Percentiles rank a stretch among this genome's conserved stretches.
Conservation (phyloP, 2,113 vertebrate genomes). For the Grammomys surdaster region DNA sequence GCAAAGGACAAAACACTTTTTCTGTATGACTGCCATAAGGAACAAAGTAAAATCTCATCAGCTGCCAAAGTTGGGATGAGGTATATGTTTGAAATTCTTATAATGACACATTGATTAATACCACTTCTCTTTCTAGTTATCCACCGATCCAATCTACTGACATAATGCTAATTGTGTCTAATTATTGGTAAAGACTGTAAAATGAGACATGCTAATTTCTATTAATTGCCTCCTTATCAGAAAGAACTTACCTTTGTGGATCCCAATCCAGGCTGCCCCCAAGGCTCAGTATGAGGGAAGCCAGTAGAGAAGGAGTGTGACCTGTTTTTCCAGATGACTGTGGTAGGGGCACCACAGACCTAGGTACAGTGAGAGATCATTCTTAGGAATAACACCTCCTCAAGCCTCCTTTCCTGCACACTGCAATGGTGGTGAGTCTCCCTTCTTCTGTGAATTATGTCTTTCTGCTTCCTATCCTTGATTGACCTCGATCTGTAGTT, state of each 20-base stretch:
- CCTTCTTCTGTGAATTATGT: not conserved
- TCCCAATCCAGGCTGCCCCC: not conserved
- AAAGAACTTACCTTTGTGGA: not conserved
- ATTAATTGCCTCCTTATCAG: constrained; percentile 2
- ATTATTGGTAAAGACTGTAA: not conserved
- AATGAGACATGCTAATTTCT: not conserved
- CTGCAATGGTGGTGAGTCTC: not conserved
- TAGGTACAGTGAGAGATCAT: rapidly evolving
- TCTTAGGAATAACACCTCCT: not conserved
- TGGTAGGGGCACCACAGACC: rapidly evolving
- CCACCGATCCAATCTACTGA: not conserved
- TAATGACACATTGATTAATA: not conserved
- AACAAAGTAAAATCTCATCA: not conserved
- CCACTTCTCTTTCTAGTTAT: not conserved
- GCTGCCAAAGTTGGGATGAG: rapidly evolving
- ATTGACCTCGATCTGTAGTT: not conserved
- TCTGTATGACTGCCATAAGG: not conserved
- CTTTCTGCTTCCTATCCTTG: not conserved
- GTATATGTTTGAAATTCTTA: not conserved
- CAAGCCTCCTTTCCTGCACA: not conserved
- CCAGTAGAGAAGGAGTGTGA: not conserved
- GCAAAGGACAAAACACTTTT: not conserved
- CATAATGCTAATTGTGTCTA: not conserved
- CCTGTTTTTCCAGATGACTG: rapidly evolving
- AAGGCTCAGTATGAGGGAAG: not conserved